phyloP scores from a whole-genome alignment of 2,888 invertebrate genomes.

The Pollenia amentaria region DNA sequence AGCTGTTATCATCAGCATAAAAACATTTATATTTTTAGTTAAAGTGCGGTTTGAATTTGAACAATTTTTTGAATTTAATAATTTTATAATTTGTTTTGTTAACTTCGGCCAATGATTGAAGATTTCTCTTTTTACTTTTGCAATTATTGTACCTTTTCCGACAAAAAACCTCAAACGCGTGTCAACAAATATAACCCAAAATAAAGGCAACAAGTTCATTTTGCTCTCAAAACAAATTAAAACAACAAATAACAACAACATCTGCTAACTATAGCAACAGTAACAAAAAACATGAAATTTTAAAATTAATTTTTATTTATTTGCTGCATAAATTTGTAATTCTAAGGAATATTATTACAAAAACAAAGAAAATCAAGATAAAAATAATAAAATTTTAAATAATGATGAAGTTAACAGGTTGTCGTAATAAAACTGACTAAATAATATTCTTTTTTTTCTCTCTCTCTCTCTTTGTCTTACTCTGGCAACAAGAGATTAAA shows the following conservation, averaged over 20 bases:
- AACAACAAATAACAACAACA: slow-evolving; percentile 18
- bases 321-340: neutral
- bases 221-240: slow-evolving; percentile 43
- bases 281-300: neutral
- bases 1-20: too few relatives aligned
- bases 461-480: too few relatives aligned
- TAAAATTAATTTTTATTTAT: neutral
- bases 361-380: neutral
- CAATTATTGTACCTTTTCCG: neutral
- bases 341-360: neutral
- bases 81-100: too few relatives aligned
- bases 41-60: too few relatives aligned
- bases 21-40: too few relatives aligned
- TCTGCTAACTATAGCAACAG: neutral
- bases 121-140: neutral
- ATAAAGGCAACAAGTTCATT: slow-evolving; percentile 47
- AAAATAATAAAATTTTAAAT: slow-evolving; percentile 14
- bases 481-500: too few relatives aligned
- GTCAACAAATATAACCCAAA: slow-evolving; percentile 34
- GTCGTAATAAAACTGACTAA: neutral
- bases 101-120: too few relatives aligned
- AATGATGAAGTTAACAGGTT: slow-evolving; percentile 5
- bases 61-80: too few relatives aligned
- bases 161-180: slow-evolving; percentile 42
- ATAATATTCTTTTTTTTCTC: neutral